phyloP scores from a whole-genome alignment of 1,140 invertebrate genomes.

The Scaptomyza montana region DNA sequence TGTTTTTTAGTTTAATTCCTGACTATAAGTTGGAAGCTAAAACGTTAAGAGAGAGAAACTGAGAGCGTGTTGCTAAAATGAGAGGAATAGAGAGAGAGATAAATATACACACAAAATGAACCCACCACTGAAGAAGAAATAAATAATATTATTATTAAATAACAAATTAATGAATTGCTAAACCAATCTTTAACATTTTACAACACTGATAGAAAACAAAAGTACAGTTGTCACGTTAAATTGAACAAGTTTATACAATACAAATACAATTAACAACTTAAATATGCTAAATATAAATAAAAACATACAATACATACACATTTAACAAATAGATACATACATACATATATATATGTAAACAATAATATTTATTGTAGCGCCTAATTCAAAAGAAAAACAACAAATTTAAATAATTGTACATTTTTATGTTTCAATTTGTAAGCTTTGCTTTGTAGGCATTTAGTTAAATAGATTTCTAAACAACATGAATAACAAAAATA shows the following conservation, averaged over 20 bases:
- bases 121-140: constrained; percentile 60
- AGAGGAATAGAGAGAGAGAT: constrained; percentile 19
- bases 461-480: constrained; percentile 60
- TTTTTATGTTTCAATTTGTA: constrained; percentile 66
- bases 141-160: constrained; percentile 7
- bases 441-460: constrained; percentile 78
- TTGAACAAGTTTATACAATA: constrained; percentile 56
- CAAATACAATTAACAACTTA: constrained; percentile 45
- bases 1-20: constrained; percentile 55
- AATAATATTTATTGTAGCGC: constrained; percentile 77
- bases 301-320: constrained; percentile 23
- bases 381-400: constrained; percentile 37
- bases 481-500: constrained; percentile 24
- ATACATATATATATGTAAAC: constrained; percentile 39
- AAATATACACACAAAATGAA: constrained; percentile 71
- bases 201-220: constrained; percentile 34
- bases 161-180: constrained; percentile 41
- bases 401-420: constrained; percentile 53
- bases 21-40: constrained; percentile 53
- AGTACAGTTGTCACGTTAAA: constrained; percentile 60
- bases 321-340: constrained; percentile 6
- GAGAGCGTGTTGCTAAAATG: constrained; percentile 17
- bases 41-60: background rate
- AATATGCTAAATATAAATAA: constrained; percentile 30
- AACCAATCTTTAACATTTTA: constrained; percentile 53